Base-by-base conservation (phyloP, 1,140 invertebrate species). In the Megalopta genalis region DNA sequence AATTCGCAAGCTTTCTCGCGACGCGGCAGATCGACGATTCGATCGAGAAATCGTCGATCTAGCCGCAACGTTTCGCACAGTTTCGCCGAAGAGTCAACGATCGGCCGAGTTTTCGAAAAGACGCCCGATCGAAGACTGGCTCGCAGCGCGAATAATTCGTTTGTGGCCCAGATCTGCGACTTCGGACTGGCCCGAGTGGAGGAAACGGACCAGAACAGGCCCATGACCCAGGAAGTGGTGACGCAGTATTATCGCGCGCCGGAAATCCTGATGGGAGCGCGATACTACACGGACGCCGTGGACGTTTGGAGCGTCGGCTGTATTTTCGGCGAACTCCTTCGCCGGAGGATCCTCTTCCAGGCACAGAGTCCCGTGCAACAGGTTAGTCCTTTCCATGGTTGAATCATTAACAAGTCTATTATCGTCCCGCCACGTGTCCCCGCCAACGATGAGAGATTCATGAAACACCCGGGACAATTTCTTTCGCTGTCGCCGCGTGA, bases 281-380 rank as follows among this genome's bases (percentile, higher is more conserved):
- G 97, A 86, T 99, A 99, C 93, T 99, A 99, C 93, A 98, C 98
- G 32, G 97, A 97, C 14, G 97, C 98, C 0, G 98, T 99, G 54
- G 99, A 99, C 91, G 97, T 99, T 21, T 99, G 99, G 99, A 98
- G 98, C 62, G 98, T 99, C 39, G 99, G 99, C n/a, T 99, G 99
- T 92, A 99, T 99, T 88, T 99, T 99, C 90, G 99, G 98, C 10
- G 99, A 99, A 92, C 95, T 99, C 27, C 94, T 99, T 1, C 97
- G 98, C 62, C 93, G 99, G 73, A 94, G 98, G 77, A 99, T 99
- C 86, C 95, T 99, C 37, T 99, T 99, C 94, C 98, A 99, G 93
- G 98, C 98, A 32, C 97, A 98, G 90, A 98, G 96, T 91, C 98
- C 98, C 5, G 96, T 99, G 79, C 97, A 98, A 92, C 98, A 99